Evolutionary conservation across 2,888 invertebrate genomes (phyloP).

Genomic region (Eurytoma californica): DNA sequence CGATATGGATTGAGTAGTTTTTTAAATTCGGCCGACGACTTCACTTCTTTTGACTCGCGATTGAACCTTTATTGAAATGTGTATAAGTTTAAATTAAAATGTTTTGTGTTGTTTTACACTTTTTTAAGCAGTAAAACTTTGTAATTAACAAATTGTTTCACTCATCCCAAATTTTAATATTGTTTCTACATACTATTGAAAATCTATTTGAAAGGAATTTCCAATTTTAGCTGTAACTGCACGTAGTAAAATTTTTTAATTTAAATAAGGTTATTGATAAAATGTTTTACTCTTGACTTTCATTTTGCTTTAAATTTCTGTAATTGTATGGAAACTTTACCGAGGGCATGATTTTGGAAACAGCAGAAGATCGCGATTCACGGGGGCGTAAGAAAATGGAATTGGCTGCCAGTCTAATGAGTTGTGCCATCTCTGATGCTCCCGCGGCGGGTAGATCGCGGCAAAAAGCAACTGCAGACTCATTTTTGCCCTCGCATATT

Average conservation of each 20-base stretch:
- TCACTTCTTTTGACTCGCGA: constrained; percentile 59
- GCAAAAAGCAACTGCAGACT: constrained; percentile 82
- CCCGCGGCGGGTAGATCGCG: constrained; percentile 81
- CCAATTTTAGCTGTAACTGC: too few relatives aligned
- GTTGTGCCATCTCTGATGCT: constrained; percentile 78
- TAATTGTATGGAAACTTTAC: constrained; percentile 53
- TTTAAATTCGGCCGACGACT: constrained; percentile 53
- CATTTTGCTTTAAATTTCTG: background rate
- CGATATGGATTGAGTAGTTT: constrained; percentile 53
- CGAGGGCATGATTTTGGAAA: constrained; percentile 61
- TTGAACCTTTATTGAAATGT: constrained; percentile 58
- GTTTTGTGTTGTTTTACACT: background rate
- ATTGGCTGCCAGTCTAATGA: constrained; percentile 82
- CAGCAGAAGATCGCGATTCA: constrained; percentile 59
- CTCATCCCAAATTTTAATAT: too few relatives aligned
- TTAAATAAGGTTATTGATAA: too few relatives aligned
- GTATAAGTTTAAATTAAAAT: background rate
- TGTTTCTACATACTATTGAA: too few relatives aligned
- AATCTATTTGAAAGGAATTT: too few relatives aligned
- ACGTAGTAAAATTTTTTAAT: too few relatives aligned
- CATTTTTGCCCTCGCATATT: constrained; percentile 85
- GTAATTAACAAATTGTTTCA: too few relatives aligned
- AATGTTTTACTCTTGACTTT: background rate
- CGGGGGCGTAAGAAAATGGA: constrained; percentile 71
- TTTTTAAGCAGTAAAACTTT: too few relatives aligned